These are phyloP conservation scores for Watsonalla binaria DNA, from an alignment of 2,888 invertebrate genomes.

Conservation along the genomic window DNA sequence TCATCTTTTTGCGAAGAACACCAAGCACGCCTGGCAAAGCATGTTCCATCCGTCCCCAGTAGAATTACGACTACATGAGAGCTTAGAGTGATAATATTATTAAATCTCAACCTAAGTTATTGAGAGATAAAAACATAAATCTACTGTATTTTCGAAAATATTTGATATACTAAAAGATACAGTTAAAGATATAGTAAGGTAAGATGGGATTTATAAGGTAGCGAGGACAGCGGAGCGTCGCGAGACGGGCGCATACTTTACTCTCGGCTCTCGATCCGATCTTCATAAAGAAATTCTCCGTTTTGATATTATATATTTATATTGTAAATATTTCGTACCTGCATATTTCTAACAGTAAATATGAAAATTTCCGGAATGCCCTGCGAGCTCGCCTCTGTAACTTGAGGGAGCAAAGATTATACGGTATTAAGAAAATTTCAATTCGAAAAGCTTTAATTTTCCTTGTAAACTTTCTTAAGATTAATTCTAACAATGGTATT, in stretches of 20 bases:
- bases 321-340: conserved; percentile 77
- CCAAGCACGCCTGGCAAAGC: too few relatives aligned
- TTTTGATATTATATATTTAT: conserved; percentile 80
- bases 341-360: conserved; percentile 79
- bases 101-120: too few relatives aligned
- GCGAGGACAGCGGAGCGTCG: conserved; percentile 43
- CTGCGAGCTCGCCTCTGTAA: conserved; percentile 60
- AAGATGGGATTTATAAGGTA: conserved; percentile 51
- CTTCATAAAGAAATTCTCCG: conserved; percentile 79
- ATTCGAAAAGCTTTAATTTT: conserved; percentile 28
- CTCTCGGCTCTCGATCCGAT: conserved; percentile 70
- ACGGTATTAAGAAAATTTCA: conserved; percentile 62
- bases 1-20: too few relatives aligned
- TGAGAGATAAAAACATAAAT: too few relatives aligned
- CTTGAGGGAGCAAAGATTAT: conserved; percentile 66
- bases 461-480: conserved; percentile 16
- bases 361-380: conserved; percentile 78
- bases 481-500: not conserved
- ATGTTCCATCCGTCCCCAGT: too few relatives aligned
- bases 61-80: too few relatives aligned
- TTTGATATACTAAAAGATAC: not conserved
- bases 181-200: conserved; percentile 8
- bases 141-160: too few relatives aligned
- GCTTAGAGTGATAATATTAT: too few relatives aligned
- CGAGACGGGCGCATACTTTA: conserved; percentile 62